These are phyloP conservation scores for Catharus fuscescens DNA, from an alignment of 2,113 vertebrate genomes.

Conservation along the genomic window DNA sequence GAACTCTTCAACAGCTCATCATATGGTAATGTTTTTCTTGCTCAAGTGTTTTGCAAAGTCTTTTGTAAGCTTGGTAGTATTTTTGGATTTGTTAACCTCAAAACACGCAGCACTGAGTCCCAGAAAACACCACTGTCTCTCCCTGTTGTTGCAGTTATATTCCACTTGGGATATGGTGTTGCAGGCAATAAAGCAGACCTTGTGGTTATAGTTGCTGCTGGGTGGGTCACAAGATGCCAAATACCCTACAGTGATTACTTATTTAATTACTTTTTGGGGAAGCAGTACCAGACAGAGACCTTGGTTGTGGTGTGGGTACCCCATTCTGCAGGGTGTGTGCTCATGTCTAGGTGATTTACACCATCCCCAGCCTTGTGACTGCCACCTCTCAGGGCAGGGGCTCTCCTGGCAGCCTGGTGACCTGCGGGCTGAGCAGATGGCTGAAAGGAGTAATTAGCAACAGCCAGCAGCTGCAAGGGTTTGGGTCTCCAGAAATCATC, in stretches of 20 bases:
- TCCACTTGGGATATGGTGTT: not conserved
- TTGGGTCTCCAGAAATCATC: not conserved
- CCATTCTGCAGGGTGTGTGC: not conserved
- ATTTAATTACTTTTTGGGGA: not conserved
- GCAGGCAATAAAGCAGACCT: not conserved
- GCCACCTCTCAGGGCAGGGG: not conserved
- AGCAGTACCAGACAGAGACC: not conserved
- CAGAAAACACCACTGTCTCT: not conserved
- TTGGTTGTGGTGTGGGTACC: not conserved
- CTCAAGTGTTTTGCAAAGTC: not conserved
- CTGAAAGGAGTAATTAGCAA: not conserved
- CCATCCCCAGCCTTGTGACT: not conserved
- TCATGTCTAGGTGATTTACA: not conserved
- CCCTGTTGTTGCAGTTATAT: not conserved
- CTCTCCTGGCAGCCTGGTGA: not conserved
- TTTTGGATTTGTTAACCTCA: slow-evolving; percentile 34
- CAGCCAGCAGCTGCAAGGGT: not conserved
- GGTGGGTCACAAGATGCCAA: not conserved
- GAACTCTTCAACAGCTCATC: slow-evolving; percentile 97
- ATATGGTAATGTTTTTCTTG: slow-evolving; percentile 82
- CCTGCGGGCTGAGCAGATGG: fast-evolving
- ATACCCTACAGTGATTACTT: fast-evolving
- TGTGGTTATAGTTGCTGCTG: not conserved
- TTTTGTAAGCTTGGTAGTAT: slow-evolving; percentile 7
- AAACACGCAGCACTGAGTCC: not conserved